These are phyloP conservation scores for Diaperis boleti DNA, from an alignment of 2,888 invertebrate species.

Conservation along the genomic window DNA sequence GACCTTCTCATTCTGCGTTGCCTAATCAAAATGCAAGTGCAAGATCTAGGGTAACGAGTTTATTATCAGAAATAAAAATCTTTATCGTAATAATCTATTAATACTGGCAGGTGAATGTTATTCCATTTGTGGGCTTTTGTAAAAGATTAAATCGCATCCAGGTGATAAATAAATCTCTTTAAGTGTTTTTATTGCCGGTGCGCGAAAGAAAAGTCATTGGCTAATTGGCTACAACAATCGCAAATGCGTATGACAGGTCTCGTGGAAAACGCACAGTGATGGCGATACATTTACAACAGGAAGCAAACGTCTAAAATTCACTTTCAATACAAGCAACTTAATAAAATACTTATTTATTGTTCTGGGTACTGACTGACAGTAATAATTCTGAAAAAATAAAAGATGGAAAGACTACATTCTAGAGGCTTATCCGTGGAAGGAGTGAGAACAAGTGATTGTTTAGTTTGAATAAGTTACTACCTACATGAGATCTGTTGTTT, in stretches of 20 bases:
- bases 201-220: background rate
- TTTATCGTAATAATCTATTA: conserved; percentile 19
- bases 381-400: background rate
- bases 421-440: background rate
- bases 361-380: background rate
- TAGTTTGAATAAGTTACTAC: no score
- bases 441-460: background rate
- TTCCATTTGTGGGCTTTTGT: conserved; percentile 5
- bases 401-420: background rate
- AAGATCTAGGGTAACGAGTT: conserved; percentile 46
- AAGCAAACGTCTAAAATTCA: no score
- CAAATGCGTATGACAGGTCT: no score
- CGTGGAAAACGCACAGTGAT: no score
- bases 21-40: conserved; percentile 38
- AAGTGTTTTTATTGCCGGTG: conserved; percentile 6
- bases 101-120: conserved; percentile 10
- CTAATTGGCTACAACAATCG: no score
- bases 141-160: background rate
- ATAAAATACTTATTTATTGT: background rate
- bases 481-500: no score
- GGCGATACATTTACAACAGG: no score
- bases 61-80: conserved; percentile 29
- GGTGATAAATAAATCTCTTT: conserved; percentile 3
- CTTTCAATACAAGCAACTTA: no score
- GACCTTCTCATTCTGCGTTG: conserved; percentile 33